A percentile compares a stretch with the other conserved stretches of the same genome.
phyloP scores from a whole-genome alignment of 2,888 invertebrate genomes.

The Chymomyza caudatula region DNA sequence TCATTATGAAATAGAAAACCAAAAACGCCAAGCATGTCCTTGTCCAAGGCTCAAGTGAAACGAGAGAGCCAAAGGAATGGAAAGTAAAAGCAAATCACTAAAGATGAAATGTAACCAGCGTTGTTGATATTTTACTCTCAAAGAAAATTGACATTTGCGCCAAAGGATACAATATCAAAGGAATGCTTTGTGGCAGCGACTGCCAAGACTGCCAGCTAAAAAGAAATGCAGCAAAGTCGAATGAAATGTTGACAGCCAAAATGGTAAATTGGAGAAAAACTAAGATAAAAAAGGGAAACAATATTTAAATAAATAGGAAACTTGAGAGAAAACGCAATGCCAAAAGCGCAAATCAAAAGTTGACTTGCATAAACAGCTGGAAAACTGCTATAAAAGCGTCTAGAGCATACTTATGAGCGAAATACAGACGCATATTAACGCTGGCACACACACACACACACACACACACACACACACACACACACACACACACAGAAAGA shows the following conservation, averaged over 20 bases:
- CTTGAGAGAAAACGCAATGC: constrained; percentile 25
- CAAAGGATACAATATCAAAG: constrained; percentile 70
- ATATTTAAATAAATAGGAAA: neutral
- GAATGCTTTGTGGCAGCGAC: constrained; percentile 56
- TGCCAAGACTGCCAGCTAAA: constrained; percentile 24
- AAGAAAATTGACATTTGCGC: constrained; percentile 67
- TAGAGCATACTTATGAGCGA: constrained; percentile 27
- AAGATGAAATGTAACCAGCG: constrained; percentile 12
- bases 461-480: neutral
- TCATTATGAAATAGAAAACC: constrained; percentile 17
- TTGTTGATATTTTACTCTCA: constrained; percentile 36
- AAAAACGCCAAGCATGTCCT: constrained; percentile 32
- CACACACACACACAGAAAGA: neutral
- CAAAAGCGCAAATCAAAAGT: constrained; percentile 42
- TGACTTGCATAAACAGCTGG: constrained; percentile 8
- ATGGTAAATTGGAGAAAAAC: constrained; percentile 60
- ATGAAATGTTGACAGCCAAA: constrained; percentile 57
- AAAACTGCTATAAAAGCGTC: constrained; percentile 3
- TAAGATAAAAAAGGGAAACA: constrained; percentile 11
- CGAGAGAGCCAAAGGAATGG: constrained; percentile 15
- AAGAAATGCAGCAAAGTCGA: constrained; percentile 29
- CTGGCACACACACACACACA: neutral
- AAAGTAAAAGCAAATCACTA: constrained; percentile 22
- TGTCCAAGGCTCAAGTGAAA: constrained; percentile 18
- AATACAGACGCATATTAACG: too few relatives aligned